These are phyloP conservation scores for Steinernema hermaphroditum DNA, from an alignment of 2,888 invertebrate genomes.

Conservation along the genomic window DNA sequence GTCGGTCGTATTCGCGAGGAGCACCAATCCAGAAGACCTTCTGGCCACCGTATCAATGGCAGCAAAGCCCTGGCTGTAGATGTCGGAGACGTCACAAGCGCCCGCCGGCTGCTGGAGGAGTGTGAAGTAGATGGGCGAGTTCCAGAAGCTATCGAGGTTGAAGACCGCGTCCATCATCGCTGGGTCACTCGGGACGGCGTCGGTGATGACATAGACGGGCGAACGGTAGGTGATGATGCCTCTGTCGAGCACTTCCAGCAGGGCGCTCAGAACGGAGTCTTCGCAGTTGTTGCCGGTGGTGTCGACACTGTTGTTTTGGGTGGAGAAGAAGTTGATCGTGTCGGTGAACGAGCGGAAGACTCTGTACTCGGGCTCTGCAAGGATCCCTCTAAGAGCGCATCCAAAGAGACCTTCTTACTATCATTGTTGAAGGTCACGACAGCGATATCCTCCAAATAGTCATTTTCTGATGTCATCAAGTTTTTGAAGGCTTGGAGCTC, in stretches of 20 bases:
- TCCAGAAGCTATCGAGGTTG: constrained; percentile 50
- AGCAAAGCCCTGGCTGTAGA: background rate
- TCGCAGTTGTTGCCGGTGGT: background rate
- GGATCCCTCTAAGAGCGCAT: no score
- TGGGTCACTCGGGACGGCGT: constrained; percentile 51
- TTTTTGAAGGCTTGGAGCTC: background rate
- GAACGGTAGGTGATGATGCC: constrained; percentile 41
- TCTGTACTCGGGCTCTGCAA: no score
- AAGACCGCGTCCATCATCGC: constrained; percentile 44
- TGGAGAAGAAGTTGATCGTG: background rate
- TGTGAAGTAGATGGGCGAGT: constrained; percentile 52
- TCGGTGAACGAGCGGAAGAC: background rate
- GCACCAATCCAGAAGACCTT: constrained; percentile 31
- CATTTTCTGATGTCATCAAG: constrained; percentile 22
- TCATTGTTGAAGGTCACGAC: constrained; percentile 53
- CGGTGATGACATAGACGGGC: constrained; percentile 55
- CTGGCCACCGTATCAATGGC: constrained; percentile 40
- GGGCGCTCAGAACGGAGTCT: constrained; percentile 37
- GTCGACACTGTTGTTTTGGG: background rate
- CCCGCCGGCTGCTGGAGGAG: constrained; percentile 40
- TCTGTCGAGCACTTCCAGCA: background rate
- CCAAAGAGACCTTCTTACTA: constrained; percentile 34
- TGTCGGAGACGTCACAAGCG: background rate
- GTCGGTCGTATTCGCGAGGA: background rate
- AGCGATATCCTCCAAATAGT: constrained; percentile 47